phyloP scores from a whole-genome alignment of 2,113 vertebrate species.

The Acrocephalus arundinaceus region DNA sequence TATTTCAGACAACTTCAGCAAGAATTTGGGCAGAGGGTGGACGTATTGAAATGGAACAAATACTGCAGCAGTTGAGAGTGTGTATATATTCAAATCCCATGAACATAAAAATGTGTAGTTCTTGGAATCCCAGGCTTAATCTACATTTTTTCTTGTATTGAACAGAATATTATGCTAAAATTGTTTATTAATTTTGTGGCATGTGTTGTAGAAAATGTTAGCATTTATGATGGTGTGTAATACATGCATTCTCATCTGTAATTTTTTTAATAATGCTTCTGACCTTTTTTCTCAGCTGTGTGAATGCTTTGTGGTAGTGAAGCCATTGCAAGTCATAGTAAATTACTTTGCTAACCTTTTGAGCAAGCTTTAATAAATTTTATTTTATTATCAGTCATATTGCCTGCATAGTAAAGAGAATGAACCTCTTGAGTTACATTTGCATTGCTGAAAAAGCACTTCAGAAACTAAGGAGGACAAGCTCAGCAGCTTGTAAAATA shows the following conservation, averaged over 20 bases:
- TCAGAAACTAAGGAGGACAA: neutral
- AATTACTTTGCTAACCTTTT: constrained; percentile 40
- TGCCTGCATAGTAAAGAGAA: neutral
- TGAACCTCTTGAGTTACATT: neutral
- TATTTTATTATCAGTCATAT: neutral
- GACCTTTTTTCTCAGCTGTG: constrained; percentile 1
- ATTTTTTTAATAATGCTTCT: neutral
- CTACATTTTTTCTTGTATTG: neutral
- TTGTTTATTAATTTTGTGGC: neutral
- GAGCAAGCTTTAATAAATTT: neutral
- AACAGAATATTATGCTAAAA: neutral
- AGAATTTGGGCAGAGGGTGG: neutral
- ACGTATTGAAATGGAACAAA: neutral
- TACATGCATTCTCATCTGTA: neutral
- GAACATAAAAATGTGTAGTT: neutral
- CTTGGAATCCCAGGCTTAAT: neutral
- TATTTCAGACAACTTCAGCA: neutral
- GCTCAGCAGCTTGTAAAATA: neutral
- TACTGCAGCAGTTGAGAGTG: neutral
- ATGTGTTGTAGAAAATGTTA: neutral
- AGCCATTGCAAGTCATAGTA: neutral
- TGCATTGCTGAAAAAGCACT: neutral
- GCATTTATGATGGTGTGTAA: neutral
- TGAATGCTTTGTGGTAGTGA: neutral
- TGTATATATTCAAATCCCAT: neutral